A percentile compares a stretch with the other conserved stretches of the same genome.
Evolutionary conservation across 2,888 invertebrate genomes (phyloP).

Genomic region (Orthonychiurus folsomi): DNA sequence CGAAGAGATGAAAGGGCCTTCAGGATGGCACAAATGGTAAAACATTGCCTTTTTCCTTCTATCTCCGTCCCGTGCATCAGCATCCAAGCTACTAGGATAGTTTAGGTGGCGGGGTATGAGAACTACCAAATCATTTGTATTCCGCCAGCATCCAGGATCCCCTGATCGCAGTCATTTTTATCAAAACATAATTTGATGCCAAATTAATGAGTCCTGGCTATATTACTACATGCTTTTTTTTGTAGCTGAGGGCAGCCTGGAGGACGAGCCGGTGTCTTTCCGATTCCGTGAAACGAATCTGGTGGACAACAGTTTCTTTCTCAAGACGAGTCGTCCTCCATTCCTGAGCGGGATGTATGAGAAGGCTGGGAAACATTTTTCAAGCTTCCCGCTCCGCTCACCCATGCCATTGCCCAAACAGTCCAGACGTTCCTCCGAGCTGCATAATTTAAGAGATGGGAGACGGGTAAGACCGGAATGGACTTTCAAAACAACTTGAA

Average conservation of each 20-base stretch:
- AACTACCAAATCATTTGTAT: too few species aligned
- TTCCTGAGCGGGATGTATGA: conserved; percentile 33
- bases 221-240: too few species aligned
- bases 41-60: too few species aligned
- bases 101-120: too few species aligned
- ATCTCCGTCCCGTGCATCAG: too few species aligned
- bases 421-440: conserved; percentile 15
- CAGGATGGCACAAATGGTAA: too few species aligned
- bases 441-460: conserved; percentile 24
- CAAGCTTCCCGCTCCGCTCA: conserved; percentile 32
- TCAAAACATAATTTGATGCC: too few species aligned
- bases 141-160: too few species aligned
- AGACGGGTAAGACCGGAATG: conserved; percentile 29
- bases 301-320: conserved; percentile 24
- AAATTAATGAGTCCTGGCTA: too few species aligned
- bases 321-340: conserved; percentile 23
- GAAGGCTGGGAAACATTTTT: conserved; percentile 32
- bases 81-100: too few species aligned
- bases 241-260: conserved; percentile 38
- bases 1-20: too few species aligned
- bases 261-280: conserved; percentile 24
- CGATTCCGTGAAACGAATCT: conserved; percentile 18
- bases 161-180: too few species aligned
- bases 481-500: not conserved
- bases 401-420: conserved; percentile 23